Base-by-base conservation (phyloP, 2,888 invertebrate genomes). In the Orchestes rusci region DNA sequence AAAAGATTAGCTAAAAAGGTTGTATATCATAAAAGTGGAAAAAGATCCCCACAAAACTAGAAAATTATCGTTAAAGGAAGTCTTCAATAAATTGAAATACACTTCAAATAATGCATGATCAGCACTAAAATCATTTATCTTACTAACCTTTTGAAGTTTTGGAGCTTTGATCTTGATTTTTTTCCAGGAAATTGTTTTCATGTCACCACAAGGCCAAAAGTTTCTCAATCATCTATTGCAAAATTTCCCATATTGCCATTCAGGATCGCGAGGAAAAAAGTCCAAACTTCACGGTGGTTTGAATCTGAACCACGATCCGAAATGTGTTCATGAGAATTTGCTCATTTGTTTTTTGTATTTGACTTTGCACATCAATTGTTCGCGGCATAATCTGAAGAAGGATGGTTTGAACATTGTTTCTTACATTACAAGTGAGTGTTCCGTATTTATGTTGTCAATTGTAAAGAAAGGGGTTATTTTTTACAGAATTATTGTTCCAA, bases 211-310 rank as follows among this genome's bases (percentile, higher is more conserved):
- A 54, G 69, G 73, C 1, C 67, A 69, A 10, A 62, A 66, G 30
- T 81, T 79, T 56, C 67, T 70, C 3, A 73, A 71, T 43, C 73
- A 75, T 62, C 71, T 84, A 50, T 63, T 83, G 2, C 61, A 60
- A 23, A 66, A 69, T 36, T 80, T 81, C 54, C 81, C 81, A 1
- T 81, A 76, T 63, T 66, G 68, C 3, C 73, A 74, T 47, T 70
- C 68, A 51, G 61, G 66, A 33, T 51, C 32, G 10, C 45, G 52
- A 10, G 52, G 53, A 33, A 55, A 56, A 43, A 63, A 70, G 42
- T 27, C 20, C 48, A 72, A 72, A 51, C 16, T 18, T 4, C 60
- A 72, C 52, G 60, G 67, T 54, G 69, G 71, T 57, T 51, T 68
- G 66, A 52, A 64, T 61, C 57, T 67, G 33, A 59, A 61, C 32